Base-by-base conservation (phyloP, 2,113 vertebrate species). In the Silurus asotus region DNA sequence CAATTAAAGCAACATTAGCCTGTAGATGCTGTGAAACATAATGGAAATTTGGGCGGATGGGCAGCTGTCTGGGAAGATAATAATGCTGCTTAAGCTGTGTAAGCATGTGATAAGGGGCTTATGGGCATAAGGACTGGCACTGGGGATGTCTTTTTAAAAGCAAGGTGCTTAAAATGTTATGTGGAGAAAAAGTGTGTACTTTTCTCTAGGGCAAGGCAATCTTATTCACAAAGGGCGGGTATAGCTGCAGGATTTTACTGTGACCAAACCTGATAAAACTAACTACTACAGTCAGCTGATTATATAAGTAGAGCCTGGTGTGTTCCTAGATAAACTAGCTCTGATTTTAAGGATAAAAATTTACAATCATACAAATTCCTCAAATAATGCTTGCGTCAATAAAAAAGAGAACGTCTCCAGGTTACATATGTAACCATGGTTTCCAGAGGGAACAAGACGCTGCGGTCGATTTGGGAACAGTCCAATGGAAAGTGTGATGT, bases 1-100 rank as follows among this genome's bases (percentile, higher is more conserved):
- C 92, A 92, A 93, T 94, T 93, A 93, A 93, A 91, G 88, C 86
- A 79, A 69, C 90, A 91, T 93, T 92, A 91, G 89, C 86, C 89
- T 58, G 80, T 84, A 90, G 93, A 91, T 86, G 88, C 90, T 92
- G 87, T 91, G 90, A 92, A 91, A 91, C 89, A 87, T 91, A 88
- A 92, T 93, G 80, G 90, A 90, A 89, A 93, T 90, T 92, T 87
- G 84, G 90, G 37, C 23, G 89, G 87, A 91, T 91, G 49, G 92
- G 90, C 91, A 90, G 83, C 90, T 87, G 89, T 91, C 86, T 91
- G 89, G 45, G 91, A 92, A 90, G 91, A 87, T 90, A 88, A 87
- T 91, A 89, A 90, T 87, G 85, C 89, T 80, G 85, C 90, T 87
- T 89, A 90, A 70, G 65, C 91, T 88, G 91, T 92, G 93, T 79